Evolutionary conservation across 2,888 invertebrate genomes (phyloP).

Genomic region (Tenodera sinensis): DNA sequence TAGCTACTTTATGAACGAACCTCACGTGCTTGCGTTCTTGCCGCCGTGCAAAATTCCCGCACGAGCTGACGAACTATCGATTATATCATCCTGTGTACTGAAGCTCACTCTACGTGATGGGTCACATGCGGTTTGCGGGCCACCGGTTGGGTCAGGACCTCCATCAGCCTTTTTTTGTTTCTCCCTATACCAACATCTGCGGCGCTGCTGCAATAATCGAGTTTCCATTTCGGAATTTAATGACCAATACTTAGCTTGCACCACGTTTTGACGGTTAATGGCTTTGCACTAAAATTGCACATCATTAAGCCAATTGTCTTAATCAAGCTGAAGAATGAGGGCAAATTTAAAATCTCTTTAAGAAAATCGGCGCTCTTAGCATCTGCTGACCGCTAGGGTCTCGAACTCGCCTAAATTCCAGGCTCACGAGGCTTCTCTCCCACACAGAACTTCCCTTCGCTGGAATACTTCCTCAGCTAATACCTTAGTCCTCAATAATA

Average conservation of each 20-base stretch:
- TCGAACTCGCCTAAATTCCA: neutral
- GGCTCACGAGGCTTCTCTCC: neutral
- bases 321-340: neutral
- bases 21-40: neutral
- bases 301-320: neutral
- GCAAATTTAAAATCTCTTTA: neutral
- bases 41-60: neutral
- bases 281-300: neutral
- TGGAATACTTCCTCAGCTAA: too few species aligned
- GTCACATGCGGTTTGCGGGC: neutral
- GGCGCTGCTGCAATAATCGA: neutral
- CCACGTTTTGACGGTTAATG: neutral
- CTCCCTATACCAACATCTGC: neutral
- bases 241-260: neutral
- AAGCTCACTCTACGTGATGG: neutral
- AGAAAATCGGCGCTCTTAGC: neutral
- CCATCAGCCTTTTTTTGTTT: neutral
- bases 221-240: neutral
- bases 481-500: too few species aligned
- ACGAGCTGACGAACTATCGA: neutral
- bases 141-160: constrained; percentile 4
- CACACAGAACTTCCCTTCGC: too few species aligned
- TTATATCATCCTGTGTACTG: neutral
- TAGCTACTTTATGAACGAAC: neutral
- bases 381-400: neutral